A percentile compares a stretch with the other conserved stretches of the same genome.
These are phyloP conservation scores for Polylopha cassiicola DNA, from an alignment of 2,888 invertebrate species.

Conservation along the genomic window DNA sequence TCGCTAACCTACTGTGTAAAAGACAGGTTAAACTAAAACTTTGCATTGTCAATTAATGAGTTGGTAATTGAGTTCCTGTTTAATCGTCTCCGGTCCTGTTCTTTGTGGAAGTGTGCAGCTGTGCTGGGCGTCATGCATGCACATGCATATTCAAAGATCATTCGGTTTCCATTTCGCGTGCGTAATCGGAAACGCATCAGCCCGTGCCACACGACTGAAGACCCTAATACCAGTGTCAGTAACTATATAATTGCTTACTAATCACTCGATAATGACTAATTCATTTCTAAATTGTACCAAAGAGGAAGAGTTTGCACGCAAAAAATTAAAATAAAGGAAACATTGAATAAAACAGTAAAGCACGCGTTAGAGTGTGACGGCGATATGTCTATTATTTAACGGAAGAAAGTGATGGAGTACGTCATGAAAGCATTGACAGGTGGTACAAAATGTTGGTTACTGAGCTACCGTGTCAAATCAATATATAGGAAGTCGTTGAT, in stretches of 20 bases:
- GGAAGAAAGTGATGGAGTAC: constrained; percentile 56
- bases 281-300: constrained; percentile 59
- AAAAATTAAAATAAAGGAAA: constrained; percentile 46
- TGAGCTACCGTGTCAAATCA: constrained; percentile 54
- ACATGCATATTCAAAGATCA: constrained; percentile 72
- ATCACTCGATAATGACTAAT: constrained; percentile 48
- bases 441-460: constrained; percentile 46
- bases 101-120: constrained; percentile 43
- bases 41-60: too few species aligned
- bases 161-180: constrained; percentile 66
- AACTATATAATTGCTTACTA: constrained; percentile 31
- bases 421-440: constrained; percentile 46
- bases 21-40: too few species aligned
- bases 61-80: constrained; percentile 8
- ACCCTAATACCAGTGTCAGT: constrained; percentile 37
- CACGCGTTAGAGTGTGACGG: constrained; percentile 60
- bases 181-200: constrained; percentile 67
- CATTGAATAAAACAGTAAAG: constrained; percentile 40
- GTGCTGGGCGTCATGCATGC: constrained; percentile 43
- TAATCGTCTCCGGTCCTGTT: constrained; percentile 5
- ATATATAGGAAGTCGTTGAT: constrained; percentile 29
- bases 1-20: too few species aligned
- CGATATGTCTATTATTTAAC: constrained; percentile 38
- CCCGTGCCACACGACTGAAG: constrained; percentile 44
- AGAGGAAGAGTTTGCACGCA: constrained; percentile 55